phyloP scores from a whole-genome alignment of 2,113 vertebrate species.

The Telmatochromis brachygnathus region DNA sequence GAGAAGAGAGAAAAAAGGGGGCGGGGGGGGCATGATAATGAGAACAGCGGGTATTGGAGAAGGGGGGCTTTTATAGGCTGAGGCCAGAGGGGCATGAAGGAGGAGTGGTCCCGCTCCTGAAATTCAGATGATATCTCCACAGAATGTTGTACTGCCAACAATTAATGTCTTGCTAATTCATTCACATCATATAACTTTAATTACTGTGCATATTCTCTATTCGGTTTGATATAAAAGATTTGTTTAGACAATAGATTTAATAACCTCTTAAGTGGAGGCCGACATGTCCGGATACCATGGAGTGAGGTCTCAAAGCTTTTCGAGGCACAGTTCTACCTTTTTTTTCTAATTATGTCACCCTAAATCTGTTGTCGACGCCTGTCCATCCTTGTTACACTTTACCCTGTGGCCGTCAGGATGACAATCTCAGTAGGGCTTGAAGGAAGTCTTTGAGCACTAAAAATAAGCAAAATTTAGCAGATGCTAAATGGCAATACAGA shows the following conservation, averaged over 20 bases:
- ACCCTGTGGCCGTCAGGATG: background rate
- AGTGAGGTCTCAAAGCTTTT: background rate
- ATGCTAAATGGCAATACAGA: background rate
- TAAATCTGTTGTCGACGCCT: background rate
- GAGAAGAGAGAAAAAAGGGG: too few relatives aligned
- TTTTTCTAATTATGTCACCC: background rate
- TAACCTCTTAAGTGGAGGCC: background rate
- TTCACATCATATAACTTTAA: background rate
- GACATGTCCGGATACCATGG: background rate
- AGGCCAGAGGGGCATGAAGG: background rate
- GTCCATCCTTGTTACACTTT: background rate
- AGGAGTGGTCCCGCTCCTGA: background rate
- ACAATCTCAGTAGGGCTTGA: accelerated
- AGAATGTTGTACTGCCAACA: background rate
- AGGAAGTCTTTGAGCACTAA: background rate
- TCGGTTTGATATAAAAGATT: background rate
- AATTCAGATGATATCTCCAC: background rate
- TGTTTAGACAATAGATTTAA: too few relatives aligned
- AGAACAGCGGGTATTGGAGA: background rate
- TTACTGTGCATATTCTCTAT: background rate
- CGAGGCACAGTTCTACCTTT: background rate
- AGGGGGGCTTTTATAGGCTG: background rate
- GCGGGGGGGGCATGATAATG: background rate
- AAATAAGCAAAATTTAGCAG: background rate
- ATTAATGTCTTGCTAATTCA: background rate